Conservation (phyloP, 1,140 invertebrate species). For the Babylonia areolata region DNA sequence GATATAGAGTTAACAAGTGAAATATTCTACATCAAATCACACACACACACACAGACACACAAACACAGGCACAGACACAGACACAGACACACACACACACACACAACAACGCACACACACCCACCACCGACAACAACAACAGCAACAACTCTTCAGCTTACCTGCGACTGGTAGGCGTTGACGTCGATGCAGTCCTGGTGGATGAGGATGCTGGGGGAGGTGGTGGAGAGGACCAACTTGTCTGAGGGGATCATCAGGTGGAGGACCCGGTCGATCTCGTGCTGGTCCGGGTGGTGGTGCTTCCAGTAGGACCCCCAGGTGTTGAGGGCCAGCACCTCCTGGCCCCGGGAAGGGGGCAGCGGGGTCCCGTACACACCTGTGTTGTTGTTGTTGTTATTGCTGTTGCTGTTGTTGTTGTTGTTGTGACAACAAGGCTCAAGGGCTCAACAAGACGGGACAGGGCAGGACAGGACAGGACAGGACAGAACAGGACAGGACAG, state of each 20-base stretch:
- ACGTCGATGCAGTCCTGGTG: not conserved
- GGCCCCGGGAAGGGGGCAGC: not conserved
- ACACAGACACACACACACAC: not conserved
- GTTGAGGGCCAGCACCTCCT: not conserved
- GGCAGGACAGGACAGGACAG: too few species aligned
- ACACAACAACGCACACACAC: not conserved
- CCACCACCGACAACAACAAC: not conserved
- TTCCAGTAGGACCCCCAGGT: slow-evolving; percentile 8
- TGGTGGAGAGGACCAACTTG: not conserved
- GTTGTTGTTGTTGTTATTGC: too few species aligned
- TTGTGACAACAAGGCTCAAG: too few species aligned
- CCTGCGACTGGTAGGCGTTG: not conserved
- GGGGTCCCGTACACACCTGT: not conserved
- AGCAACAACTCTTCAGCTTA: not conserved
- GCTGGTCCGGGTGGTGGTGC: not conserved
- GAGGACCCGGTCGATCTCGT: not conserved
- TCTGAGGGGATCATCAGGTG: not conserved
- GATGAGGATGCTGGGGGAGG: not conserved
- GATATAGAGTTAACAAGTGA: too few species aligned
- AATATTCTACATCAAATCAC: not conserved
- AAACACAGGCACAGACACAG: not conserved
- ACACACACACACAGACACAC: slow-evolving; percentile 1
- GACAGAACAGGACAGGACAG: too few species aligned
- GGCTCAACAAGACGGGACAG: too few species aligned
- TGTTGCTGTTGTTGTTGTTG: too few species aligned